These are phyloP conservation scores for Caenorhabditis auriculariae DNA, from an alignment of 2,888 invertebrate genomes.

Conservation along the genomic window DNA sequence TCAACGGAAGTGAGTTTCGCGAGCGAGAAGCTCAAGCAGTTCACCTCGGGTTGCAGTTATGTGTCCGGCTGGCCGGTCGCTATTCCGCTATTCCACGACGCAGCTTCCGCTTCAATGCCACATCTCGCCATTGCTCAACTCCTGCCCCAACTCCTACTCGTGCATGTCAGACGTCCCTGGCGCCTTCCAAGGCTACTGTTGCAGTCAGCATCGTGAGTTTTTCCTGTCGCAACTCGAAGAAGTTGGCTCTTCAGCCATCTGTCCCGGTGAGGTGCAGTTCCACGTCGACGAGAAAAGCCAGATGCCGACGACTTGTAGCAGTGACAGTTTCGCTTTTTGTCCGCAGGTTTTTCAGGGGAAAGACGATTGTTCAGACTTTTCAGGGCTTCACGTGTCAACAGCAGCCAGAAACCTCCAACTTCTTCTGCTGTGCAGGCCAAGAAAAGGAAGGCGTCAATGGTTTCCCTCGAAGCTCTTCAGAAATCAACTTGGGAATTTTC, in stretches of 20 bases:
- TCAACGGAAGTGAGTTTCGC: slow-evolving; percentile 20
- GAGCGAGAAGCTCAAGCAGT: background rate
- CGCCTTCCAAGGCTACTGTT: slow-evolving; percentile 47
- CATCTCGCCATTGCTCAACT: slow-evolving; percentile 25
- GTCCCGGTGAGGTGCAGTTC: slow-evolving; percentile 41
- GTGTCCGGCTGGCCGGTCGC: slow-evolving; percentile 40
- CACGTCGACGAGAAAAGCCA: slow-evolving; percentile 41
- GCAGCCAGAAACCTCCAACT: slow-evolving; percentile 33
- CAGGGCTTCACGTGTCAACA: slow-evolving; percentile 44
- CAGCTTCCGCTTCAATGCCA: slow-evolving; percentile 42
- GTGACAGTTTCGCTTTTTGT: slow-evolving; percentile 46
- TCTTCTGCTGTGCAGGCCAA: slow-evolving; percentile 39
- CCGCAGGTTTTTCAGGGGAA: slow-evolving; percentile 8
- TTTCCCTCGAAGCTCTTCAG: background rate
- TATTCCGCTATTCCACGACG: slow-evolving; percentile 39
- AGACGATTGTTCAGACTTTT: background rate
- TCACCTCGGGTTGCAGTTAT: slow-evolving; percentile 8
- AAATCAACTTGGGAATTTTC: background rate
- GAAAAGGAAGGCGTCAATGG: slow-evolving; percentile 31
- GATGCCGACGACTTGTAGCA: slow-evolving; percentile 40
- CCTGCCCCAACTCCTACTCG: slow-evolving; percentile 37
- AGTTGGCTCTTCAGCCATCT: slow-evolving; percentile 34
- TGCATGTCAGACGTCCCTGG: slow-evolving; percentile 40
- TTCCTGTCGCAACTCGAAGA: background rate
- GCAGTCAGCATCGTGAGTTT: slow-evolving; percentile 40